Evolutionary conservation across 2,888 invertebrate genomes (phyloP).

Genomic region (Dynastes hyllus): DNA sequence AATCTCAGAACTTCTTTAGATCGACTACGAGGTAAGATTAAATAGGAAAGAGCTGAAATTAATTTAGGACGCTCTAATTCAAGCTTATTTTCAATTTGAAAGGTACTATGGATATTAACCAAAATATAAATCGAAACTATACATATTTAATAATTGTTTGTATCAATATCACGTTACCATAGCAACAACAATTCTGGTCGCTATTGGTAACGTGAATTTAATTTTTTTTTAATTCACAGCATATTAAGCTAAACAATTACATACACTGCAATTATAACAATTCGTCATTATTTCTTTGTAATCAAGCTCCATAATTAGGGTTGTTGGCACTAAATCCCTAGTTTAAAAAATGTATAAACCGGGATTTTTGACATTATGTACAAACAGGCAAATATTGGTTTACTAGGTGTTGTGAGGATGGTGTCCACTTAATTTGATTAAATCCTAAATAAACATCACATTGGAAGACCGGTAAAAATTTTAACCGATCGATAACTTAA

Average conservation of each 20-base stretch:
- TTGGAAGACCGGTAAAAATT: neutral
- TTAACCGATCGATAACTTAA: slow-evolving; percentile 25
- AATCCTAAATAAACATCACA: slow-evolving; percentile 5
- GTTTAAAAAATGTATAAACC: neutral
- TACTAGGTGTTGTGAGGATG: neutral
- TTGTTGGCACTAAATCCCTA: neutral
- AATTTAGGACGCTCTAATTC: slow-evolving; percentile 8
- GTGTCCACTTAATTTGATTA: slow-evolving; percentile 30
- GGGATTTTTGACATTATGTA: slow-evolving; percentile 13
- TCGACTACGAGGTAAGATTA: slow-evolving; percentile 84
- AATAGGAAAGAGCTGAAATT: neutral
- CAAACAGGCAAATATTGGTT: neutral
- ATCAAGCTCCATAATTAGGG: neutral
- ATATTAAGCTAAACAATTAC: neutral
- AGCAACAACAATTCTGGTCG: neutral
- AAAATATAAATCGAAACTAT: neutral
- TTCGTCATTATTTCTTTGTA: slow-evolving; percentile 1
- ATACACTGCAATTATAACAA: slow-evolving; percentile 5
- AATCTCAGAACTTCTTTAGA: slow-evolving; percentile 93
- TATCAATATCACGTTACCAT: slow-evolving; percentile 29
- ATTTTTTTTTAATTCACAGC: neutral
- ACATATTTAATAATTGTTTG: slow-evolving; percentile 4
- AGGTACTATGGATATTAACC: neutral
- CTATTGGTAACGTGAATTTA: neutral
- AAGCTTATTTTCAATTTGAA: slow-evolving; percentile 8